A percentile compares a stretch with the other conserved stretches of the same genome.
Conservation (phyloP, 2,113 vertebrate species). For the Thryonomys swinderianus region DNA sequence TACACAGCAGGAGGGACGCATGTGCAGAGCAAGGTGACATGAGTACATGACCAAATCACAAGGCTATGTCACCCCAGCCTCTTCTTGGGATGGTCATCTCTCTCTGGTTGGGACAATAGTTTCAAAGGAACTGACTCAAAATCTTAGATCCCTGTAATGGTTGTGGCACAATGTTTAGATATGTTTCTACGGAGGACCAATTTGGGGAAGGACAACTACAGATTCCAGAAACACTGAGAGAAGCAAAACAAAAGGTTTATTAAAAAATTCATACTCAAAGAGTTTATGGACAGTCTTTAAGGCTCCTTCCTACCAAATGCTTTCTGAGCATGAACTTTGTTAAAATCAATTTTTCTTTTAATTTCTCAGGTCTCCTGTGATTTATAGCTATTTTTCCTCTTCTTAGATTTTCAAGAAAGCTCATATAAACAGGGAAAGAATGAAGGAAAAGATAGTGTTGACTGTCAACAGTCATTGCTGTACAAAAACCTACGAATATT, state of each 20-base stretch:
- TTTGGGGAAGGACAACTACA: neutral
- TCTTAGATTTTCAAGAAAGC: neutral
- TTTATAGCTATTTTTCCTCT: neutral
- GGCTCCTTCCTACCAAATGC: neutral
- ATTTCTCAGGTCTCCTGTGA: neutral
- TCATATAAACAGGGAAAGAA: constrained; percentile 3
- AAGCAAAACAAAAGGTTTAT: neutral
- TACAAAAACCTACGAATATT: neutral
- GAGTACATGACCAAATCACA: neutral
- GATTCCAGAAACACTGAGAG: neutral
- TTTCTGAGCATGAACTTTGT: constrained; percentile 5
- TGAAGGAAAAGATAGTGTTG: neutral
- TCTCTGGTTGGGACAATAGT: neutral
- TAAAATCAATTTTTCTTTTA: neutral
- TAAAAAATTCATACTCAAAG: neutral
- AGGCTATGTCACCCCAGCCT: neutral
- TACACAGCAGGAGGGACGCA: neutral
- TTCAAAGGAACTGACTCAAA: neutral
- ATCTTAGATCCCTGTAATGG: neutral
- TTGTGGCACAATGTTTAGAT: neutral
- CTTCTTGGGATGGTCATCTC: neutral
- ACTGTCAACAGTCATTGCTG: neutral
- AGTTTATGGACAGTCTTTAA: neutral
- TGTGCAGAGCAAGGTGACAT: neutral
- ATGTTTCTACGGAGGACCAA: neutral